phyloP scores from a whole-genome alignment of 2,888 invertebrate species.

The Caenorhabditis virilis region DNA sequence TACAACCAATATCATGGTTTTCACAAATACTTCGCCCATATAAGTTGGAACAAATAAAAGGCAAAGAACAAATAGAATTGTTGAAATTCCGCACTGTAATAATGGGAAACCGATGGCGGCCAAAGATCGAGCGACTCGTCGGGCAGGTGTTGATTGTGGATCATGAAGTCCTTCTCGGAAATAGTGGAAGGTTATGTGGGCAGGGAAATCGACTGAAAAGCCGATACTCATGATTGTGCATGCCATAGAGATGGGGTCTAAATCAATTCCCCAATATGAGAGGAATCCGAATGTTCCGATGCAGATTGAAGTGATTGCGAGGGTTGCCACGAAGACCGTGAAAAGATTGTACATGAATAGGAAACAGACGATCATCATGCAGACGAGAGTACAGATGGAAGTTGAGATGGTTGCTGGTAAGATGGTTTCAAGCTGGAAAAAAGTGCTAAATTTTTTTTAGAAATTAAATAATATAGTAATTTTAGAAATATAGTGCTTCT shows the following conservation, averaged over 20 bases:
- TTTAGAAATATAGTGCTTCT: too few relatives aligned
- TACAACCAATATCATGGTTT: conserved; percentile 66
- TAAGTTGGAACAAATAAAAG: conserved; percentile 61
- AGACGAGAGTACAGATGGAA: conserved; percentile 50
- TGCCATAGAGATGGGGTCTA: conserved; percentile 66
- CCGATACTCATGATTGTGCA: conserved; percentile 61
- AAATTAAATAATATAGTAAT: too few relatives aligned
- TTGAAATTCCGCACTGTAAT: conserved; percentile 62
- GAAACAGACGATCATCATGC: conserved; percentile 64
- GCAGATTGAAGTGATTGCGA: conserved; percentile 64
- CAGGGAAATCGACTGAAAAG: conserved; percentile 65
- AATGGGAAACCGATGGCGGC: conserved; percentile 63
- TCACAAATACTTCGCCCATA: conserved; percentile 66
- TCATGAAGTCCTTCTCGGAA: conserved; percentile 58
- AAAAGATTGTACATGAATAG: conserved; percentile 65
- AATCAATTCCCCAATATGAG: conserved; percentile 60
- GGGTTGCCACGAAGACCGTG: conserved; percentile 62
- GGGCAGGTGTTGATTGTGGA: conserved; percentile 43
- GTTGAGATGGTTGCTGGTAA: conserved; percentile 54
- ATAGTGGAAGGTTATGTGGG: conserved; percentile 65
- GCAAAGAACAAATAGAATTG: conserved; percentile 59
- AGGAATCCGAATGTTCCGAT: conserved; percentile 63
- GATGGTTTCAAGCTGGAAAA: conserved; percentile 49
- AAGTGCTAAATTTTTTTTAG: too few relatives aligned
- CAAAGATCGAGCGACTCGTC: conserved; percentile 54